These are phyloP conservation scores for Listrodromus nycthemerus DNA, from an alignment of 2,888 invertebrate species.

Conservation along the genomic window DNA sequence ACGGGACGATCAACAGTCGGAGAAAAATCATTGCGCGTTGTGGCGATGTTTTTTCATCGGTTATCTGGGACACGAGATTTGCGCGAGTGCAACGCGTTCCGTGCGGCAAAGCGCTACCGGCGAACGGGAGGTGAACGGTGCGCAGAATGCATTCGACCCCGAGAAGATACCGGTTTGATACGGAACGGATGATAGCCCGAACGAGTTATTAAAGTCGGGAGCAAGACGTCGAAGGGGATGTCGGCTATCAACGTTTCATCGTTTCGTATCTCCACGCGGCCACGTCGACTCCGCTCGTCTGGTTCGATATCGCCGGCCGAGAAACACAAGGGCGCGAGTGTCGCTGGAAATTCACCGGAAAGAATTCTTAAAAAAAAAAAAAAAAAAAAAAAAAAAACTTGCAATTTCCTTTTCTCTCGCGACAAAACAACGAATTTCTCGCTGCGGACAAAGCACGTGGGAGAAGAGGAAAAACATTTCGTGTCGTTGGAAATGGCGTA, in stretches of 20 bases:
- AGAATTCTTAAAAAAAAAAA: too few relatives aligned
- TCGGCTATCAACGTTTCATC: constrained; percentile 31
- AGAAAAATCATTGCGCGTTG: too few relatives aligned
- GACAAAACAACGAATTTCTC: not conserved
- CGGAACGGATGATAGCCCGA: constrained; percentile 50
- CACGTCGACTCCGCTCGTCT: not conserved
- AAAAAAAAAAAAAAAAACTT: not conserved
- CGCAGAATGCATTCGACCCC: constrained; percentile 52
- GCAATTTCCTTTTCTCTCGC: not conserved
- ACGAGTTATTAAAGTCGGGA: constrained; percentile 52
- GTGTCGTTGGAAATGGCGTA: not conserved
- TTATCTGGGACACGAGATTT: not conserved
- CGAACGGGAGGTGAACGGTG: constrained; percentile 17
- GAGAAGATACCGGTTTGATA: constrained; percentile 57
- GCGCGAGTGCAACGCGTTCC: constrained; percentile 2
- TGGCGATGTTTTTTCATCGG: too few relatives aligned
- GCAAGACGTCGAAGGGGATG: constrained; percentile 49
- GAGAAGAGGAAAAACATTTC: not conserved
- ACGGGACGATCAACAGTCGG: not conserved
- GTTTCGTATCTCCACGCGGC: not conserved
- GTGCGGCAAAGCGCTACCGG: not conserved
- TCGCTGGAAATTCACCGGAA: not conserved
- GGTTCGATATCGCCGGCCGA: not conserved
- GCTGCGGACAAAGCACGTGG: not conserved
- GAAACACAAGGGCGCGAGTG: not conserved